A percentile compares a stretch with the other conserved stretches of the same genome.
Evolutionary conservation across 64 coral and sea anemone species (phyloP).

Genomic region (Orbicella faveolata): DNA sequence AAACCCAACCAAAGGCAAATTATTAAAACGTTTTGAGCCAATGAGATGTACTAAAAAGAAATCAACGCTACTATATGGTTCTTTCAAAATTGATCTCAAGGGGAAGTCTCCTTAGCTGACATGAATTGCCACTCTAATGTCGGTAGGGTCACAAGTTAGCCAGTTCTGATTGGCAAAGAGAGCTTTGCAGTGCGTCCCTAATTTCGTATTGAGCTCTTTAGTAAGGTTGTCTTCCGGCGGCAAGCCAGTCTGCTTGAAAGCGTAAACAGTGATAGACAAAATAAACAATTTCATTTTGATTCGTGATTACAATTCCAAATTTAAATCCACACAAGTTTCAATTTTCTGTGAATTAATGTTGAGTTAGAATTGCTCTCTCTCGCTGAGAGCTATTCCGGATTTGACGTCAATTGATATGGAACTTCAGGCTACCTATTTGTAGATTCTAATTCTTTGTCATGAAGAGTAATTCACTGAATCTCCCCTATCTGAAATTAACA

Average conservation of each 20-base stretch:
- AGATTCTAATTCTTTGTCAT: neutral
- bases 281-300: conserved; percentile 1
- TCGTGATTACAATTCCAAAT: neutral
- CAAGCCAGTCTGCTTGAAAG: neutral
- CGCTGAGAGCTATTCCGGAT: neutral
- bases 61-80: neutral
- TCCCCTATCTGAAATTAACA: neutral
- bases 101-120: neutral
- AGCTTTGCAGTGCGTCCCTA: no score
- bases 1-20: neutral
- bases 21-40: neutral
- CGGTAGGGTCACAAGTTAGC: neutral
- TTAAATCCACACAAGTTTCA: neutral
- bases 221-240: neutral
- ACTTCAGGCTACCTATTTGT: neutral
- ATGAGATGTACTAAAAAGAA: neutral
- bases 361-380: neutral
- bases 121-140: neutral
- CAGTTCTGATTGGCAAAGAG: neutral
- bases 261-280: neutral
- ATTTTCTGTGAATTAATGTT: neutral
- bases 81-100: neutral
- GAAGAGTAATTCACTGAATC: neutral
- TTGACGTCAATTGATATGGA: neutral
- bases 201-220: neutral